These are phyloP conservation scores for Climacteris rufus DNA, from an alignment of 2,113 vertebrate species.

Conservation along the genomic window DNA sequence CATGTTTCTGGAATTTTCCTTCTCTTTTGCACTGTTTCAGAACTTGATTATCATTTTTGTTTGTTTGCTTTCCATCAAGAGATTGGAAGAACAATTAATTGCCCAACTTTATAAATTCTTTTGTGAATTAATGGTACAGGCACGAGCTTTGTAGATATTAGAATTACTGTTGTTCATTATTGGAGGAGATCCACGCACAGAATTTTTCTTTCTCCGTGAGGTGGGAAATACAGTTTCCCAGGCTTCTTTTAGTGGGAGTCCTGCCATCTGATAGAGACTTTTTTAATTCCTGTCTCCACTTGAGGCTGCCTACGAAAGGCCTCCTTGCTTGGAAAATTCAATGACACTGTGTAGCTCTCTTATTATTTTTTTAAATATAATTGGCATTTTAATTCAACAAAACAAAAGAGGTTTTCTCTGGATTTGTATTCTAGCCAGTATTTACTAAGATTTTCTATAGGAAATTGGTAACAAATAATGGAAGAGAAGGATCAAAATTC, in stretches of 20 bases:
- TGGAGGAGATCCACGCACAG: neutral
- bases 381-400: neutral
- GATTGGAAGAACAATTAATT: neutral
- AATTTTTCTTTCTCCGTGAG: neutral
- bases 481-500: neutral
- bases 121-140: neutral
- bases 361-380: neutral
- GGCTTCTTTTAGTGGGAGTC: neutral
- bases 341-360: fast-evolving
- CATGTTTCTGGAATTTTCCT: neutral
- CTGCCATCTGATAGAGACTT: neutral
- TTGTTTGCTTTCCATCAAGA: neutral
- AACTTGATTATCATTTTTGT: neutral
- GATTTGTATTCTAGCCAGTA: neutral
- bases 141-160: neutral
- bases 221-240: neutral
- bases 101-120: neutral
- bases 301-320: neutral
- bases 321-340: neutral
- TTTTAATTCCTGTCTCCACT: neutral
- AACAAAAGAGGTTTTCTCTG: neutral
- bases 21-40: neutral
- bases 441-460: neutral
- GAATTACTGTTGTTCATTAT: neutral
- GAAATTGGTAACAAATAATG: neutral